Evolutionary conservation across 2,797 vertebrate species (phyloP).

Genomic region (Odontamblyopus lacepedii): DNA sequence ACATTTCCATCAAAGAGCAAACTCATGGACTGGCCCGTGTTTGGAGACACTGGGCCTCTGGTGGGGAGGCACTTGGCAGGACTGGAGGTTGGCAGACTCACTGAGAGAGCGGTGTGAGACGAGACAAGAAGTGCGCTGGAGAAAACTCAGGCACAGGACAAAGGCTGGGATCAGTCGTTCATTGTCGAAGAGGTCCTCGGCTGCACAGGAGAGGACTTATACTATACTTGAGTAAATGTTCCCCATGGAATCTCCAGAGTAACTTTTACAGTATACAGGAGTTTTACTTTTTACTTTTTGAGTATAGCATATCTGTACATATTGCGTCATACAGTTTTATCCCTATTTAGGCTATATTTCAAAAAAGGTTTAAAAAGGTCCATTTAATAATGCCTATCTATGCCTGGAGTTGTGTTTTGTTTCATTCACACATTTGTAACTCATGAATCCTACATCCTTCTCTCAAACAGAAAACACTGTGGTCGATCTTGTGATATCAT

Average conservation of each 20-base stretch:
- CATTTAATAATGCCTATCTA: no score
- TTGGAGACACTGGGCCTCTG: conserved; percentile 46
- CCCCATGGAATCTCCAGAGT: conserved; percentile 23
- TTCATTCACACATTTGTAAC: not conserved
- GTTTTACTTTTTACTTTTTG: no score
- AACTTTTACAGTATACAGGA: not conserved
- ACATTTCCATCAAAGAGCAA: conserved; percentile 64
- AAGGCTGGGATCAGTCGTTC: conserved; percentile 62
- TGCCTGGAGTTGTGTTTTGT: conserved; percentile 9
- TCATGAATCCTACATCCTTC: no score
- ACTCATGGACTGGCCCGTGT: conserved; percentile 23
- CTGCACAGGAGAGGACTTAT: conserved; percentile 33
- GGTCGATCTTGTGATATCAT: no score
- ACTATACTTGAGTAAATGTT: conserved; percentile 46
- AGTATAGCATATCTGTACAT: no score
- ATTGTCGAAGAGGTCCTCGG: conserved; percentile 50
- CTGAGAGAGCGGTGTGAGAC: conserved; percentile 51
- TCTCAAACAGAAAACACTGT: no score
- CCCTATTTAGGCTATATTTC: no score
- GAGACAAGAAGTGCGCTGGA: conserved; percentile 33
- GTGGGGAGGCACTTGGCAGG: conserved; percentile 73
- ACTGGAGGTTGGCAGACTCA: conserved; percentile 67
- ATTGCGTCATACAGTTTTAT: no score
- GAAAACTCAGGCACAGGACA: conserved; percentile 29
- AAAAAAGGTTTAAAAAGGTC: no score